Evolutionary conservation across 2,888 invertebrate species (phyloP).

Genomic region (Drosophila lacicola): DNA sequence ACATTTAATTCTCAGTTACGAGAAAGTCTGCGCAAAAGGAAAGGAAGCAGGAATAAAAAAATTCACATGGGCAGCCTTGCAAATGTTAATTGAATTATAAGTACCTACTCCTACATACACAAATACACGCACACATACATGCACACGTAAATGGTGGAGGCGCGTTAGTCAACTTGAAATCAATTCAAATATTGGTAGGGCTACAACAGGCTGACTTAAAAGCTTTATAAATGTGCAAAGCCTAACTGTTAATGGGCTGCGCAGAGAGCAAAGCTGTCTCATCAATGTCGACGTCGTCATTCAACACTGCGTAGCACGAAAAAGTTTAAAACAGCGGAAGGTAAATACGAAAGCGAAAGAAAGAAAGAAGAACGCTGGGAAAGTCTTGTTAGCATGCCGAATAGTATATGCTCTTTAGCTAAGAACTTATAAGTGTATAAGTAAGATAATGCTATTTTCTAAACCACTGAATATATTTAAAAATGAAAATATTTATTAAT

Average conservation of each 20-base stretch:
- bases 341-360: slow-evolving; percentile 34
- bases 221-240: slow-evolving; percentile 41
- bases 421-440: not conserved
- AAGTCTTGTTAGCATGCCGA: slow-evolving; percentile 4
- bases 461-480: too few species aligned
- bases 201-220: slow-evolving; percentile 43
- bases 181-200: not conserved
- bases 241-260: slow-evolving; percentile 42
- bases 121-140: not conserved
- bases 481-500: too few species aligned
- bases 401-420: slow-evolving; percentile 17
- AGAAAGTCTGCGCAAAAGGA: too few species aligned
- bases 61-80: not conserved
- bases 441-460: not conserved
- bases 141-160: slow-evolving; percentile 7
- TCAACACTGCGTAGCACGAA: slow-evolving; percentile 19
- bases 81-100: not conserved
- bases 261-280: slow-evolving; percentile 27
- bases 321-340: slow-evolving; percentile 22
- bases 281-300: slow-evolving; percentile 14
- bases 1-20: too few species aligned
- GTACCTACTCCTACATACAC: not conserved
- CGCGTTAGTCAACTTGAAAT: slow-evolving; percentile 22
- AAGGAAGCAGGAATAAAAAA: too few species aligned
- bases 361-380: slow-evolving; percentile 4